phyloP scores from a whole-genome alignment of 2,888 invertebrate species.

The Diadegma fenestrale region DNA sequence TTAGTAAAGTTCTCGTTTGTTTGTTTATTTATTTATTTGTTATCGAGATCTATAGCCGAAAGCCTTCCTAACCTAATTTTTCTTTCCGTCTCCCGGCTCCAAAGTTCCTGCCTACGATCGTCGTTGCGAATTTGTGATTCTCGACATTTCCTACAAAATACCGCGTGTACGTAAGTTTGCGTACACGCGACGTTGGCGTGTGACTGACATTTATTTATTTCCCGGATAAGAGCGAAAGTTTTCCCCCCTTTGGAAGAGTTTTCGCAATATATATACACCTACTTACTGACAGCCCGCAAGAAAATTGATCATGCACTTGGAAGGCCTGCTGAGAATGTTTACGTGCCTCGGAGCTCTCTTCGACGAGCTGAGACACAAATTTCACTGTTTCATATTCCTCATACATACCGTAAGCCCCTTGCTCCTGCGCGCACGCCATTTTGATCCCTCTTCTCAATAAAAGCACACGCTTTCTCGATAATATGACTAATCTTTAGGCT shows the following conservation, averaged over 20 bases:
- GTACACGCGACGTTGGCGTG: conserved; percentile 23
- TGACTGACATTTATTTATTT: conserved; percentile 56
- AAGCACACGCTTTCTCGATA: conserved; percentile 32
- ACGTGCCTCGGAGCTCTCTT: conserved; percentile 18
- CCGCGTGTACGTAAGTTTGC: neutral
- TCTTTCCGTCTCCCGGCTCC: too few species aligned
- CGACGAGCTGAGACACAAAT: conserved; percentile 36
- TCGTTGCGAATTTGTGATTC: neutral
- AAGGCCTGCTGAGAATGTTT: conserved; percentile 28
- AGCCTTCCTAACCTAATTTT: too few species aligned
- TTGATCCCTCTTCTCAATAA: conserved; percentile 37
- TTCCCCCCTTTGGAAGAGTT: conserved; percentile 3
- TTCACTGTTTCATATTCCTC: conserved; percentile 23
- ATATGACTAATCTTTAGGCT: conserved; percentile 6
- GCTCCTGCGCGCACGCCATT: conserved; percentile 27
- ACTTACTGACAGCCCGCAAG: conserved; percentile 44
- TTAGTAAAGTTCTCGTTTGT: too few species aligned
- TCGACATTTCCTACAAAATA: neutral
- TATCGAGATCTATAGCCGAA: too few species aligned
- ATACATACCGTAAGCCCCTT: neutral
- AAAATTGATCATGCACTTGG: conserved; percentile 51
- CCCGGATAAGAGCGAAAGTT: conserved; percentile 41
- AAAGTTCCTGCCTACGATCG: neutral
- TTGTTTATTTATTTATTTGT: too few species aligned
- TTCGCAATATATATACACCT: conserved; percentile 20